Evolutionary conservation across 2,113 vertebrate species (phyloP).

Genomic region (Phocoena sinus): DNA sequence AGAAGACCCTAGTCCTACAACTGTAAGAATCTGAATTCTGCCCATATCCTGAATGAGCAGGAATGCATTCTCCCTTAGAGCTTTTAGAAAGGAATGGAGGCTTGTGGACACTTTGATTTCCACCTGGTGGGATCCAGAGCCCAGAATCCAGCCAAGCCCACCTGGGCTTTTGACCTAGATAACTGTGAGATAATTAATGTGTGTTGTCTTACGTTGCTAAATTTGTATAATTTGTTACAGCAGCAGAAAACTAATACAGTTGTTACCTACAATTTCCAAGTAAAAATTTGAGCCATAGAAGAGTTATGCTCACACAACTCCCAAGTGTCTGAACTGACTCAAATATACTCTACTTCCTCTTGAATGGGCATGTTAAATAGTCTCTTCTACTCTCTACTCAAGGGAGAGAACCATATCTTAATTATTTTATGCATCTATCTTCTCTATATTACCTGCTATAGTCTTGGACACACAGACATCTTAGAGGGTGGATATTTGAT

Average conservation of each 20-base stretch:
- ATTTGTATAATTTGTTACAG: background rate
- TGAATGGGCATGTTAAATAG: background rate
- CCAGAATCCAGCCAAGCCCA: background rate
- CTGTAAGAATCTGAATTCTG: background rate
- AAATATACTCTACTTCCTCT: background rate
- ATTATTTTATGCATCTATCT: background rate
- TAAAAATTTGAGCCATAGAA: background rate
- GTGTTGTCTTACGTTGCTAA: background rate
- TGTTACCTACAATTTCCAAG: background rate
- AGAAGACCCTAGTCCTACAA: background rate
- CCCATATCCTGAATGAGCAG: background rate
- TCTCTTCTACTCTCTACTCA: background rate
- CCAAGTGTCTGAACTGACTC: background rate
- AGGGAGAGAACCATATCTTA: background rate
- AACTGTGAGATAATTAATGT: background rate
- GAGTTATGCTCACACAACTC: background rate
- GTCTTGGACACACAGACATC: background rate
- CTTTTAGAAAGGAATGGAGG: background rate
- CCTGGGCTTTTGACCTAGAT: background rate
- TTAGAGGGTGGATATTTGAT: background rate
- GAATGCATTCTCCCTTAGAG: background rate
- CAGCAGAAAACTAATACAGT: background rate
- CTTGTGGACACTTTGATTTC: background rate
- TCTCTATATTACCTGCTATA: background rate
- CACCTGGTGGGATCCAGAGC: background rate